Base-by-base conservation (phyloP, 2,797 vertebrate genomes). In the Semaprochilodus insignis region DNA sequence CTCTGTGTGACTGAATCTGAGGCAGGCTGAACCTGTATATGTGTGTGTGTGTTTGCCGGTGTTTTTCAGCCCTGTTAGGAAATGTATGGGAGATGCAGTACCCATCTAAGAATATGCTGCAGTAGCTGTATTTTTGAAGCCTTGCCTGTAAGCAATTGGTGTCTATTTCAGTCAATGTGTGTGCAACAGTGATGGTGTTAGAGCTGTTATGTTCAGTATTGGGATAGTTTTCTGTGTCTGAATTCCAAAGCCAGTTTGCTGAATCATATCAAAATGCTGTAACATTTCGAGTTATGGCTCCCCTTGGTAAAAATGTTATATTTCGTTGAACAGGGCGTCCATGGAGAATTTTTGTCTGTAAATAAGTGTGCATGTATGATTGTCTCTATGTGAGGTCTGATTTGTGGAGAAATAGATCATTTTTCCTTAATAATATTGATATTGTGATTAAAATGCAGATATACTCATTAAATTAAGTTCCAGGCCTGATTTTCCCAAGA, bases 71-170 rank as follows among this genome's bases (percentile, higher is more conserved):
- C 57, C 25, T 3, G 25, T 78, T 62, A 55, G 27, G 59, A 15
- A 40, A 31, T 62, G 62, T 27, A 19, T 27, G n/a, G 60, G 27
- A 78, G 74, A 78, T 78, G 31, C 54, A n/a, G 16, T 25, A 25
- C 44, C 48, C 63, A 40, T 27, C 51, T 70, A 19, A 65, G 72
- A 52, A 31, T 48, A 70, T 34, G 55, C 70, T 62, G 23, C 27
- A 57, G 55, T 81, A 65, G 34, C 63, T 80, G 51, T 76, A 31
- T 15, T 14, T 76, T 84, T 84, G 59, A 81, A 81, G 59, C 48
- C 19, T 14, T 78, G 52, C 21, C 55, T 17, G 10, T 36, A 67
- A 66, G 69, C 34, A 16, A 62, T 44, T 25, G 48, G 54, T 76
- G 48, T 23, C 13, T 59, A 54, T 36, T 74, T 74, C 54, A 59